Base-by-base conservation (phyloP, 2,113 vertebrate species). In the Sialia sialis region DNA sequence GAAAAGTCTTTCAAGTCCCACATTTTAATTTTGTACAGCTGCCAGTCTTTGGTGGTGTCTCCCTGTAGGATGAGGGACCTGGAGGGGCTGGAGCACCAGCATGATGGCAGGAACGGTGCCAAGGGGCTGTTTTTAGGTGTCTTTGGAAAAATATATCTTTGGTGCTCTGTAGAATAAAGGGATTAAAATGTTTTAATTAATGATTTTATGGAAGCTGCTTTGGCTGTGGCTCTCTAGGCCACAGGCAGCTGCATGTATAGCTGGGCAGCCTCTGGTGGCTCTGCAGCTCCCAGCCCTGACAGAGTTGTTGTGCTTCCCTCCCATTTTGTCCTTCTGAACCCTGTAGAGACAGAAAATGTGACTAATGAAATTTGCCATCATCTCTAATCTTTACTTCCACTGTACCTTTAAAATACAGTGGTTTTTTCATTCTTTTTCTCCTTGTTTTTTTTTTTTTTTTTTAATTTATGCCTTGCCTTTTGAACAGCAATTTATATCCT, bases 291-390 rank as follows among this genome's bases (percentile, higher is more conserved):
- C 67, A 68, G 30, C 21, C 27, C 18, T 4, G 2, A 20, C 0
- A 5, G 41, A 79, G 19, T 7, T 68, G 44, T 11, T 79, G 6
- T 13, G 6, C 30, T 39, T 73, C 25, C 17, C 36, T 76, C 30
- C 36, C 23, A 16, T 25, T 67, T 58, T 56, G 81, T 83, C 91
- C 81, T 97, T 82, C 87, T 55, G 23, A 55, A 48, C 52, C 12
- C 64, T 92, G 52, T 63, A 74, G 73, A 84, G 84, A 86, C 62
- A 92, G 67, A 95, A 64, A 78, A 56, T n/a, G 49, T 69, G 63
- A 48, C 73, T 93, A 80, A 36, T 67, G 48, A 39, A 34, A 51
- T 51, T 54, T 84, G 39, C 32, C 46, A 55, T 69, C 22, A 54
- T 27, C 72, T 92, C 67, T 59, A 94, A 84, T 84, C 21, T 90